Evolutionary conservation across 1,140 invertebrate species (phyloP).

Genomic region (Periplaneta americana): DNA sequence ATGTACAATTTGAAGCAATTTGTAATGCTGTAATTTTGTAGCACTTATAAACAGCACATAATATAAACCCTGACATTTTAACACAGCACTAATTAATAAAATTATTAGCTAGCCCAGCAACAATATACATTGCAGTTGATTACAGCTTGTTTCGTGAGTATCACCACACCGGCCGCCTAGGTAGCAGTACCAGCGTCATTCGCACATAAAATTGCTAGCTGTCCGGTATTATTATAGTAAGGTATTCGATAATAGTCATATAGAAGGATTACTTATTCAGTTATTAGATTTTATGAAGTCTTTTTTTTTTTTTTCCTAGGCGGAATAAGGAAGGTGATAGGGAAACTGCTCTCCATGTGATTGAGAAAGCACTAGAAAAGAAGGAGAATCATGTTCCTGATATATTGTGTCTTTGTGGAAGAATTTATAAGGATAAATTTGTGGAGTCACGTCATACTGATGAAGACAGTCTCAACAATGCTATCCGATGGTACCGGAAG

Average conservation of each 20-base stretch:
- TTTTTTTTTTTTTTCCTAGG: conserved; percentile 36
- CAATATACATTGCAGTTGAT: too few species aligned
- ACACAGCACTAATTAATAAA: too few species aligned
- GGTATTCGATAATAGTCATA: not conserved
- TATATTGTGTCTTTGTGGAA: conserved; percentile 96
- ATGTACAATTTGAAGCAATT: too few species aligned
- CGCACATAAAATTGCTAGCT: too few species aligned
- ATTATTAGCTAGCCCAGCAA: too few species aligned
- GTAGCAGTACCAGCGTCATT: too few species aligned
- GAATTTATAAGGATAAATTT: conserved; percentile 99
- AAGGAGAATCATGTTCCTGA: conserved; percentile 93
- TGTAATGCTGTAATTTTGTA: too few species aligned
- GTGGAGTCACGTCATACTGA: conserved; percentile 92
- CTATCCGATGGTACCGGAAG: conserved; percentile 97
- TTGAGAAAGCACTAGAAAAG: conserved; percentile 83
- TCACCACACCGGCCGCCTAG: too few species aligned
- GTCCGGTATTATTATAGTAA: too few species aligned
- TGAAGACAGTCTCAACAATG: conserved; percentile 80
- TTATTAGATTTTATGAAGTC: not conserved
- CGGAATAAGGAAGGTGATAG: conserved; percentile 91
- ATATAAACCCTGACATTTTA: too few species aligned
- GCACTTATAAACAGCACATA: too few species aligned
- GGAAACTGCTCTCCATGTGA: conserved; percentile 88
- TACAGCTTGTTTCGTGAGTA: too few species aligned
- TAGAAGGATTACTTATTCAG: not conserved